phyloP scores from a whole-genome alignment of 1,140 invertebrate species.

The Tetramorium alpestre region DNA sequence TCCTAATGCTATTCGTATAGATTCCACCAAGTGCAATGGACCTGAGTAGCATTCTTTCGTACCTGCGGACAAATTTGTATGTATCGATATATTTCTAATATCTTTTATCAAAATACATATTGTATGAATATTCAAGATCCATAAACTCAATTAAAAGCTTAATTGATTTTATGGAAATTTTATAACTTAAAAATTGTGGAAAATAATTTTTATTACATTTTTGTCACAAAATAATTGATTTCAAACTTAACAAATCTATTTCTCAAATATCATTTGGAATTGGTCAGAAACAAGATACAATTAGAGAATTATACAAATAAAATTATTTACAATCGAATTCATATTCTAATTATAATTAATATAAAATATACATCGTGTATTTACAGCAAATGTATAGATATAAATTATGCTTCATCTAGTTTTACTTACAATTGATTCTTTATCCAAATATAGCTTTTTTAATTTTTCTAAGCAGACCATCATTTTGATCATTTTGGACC shows the following conservation, averaged over 20 bases:
- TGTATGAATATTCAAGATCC: background rate
- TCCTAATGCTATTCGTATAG: conserved; percentile 87
- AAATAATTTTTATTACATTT: background rate
- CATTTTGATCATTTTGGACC: conserved; percentile 75
- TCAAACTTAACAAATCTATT: background rate
- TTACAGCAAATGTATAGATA: background rate
- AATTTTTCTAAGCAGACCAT: conserved; percentile 87
- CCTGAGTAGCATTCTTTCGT: conserved; percentile 88
- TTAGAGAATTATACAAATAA: background rate
- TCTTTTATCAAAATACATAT: background rate
- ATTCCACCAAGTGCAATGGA: conserved; percentile 87
- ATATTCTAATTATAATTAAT: background rate
- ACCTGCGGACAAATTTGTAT: conserved; percentile 84
- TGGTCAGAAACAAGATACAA: background rate
- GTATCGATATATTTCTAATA: background rate
- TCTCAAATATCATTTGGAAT: background rate
- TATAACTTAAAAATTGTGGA: background rate
- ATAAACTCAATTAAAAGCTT: background rate
- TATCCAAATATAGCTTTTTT: conserved; percentile 90
- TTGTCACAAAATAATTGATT: background rate
- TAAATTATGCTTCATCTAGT: background rate
- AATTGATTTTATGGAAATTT: background rate
- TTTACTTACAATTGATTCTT: conserved; percentile 71
- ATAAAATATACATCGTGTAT: background rate
- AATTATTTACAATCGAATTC: background rate